A percentile compares a stretch with the other conserved stretches of the same genome.
These are phyloP conservation scores for Poecilus cupreus DNA, from an alignment of 2,888 invertebrate species.

Conservation along the genomic window DNA sequence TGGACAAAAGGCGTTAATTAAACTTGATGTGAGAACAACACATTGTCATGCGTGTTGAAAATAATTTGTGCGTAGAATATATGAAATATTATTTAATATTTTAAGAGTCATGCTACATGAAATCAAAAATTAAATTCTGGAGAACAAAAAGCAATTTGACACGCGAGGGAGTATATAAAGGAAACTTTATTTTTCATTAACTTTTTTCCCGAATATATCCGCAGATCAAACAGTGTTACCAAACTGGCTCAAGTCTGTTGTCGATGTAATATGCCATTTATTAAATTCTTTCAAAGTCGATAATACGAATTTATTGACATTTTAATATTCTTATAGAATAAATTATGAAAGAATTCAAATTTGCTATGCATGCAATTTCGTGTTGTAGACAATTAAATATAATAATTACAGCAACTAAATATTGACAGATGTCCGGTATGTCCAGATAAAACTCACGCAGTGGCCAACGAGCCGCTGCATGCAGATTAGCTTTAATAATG, in stretches of 20 bases:
- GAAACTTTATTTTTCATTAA: conserved; percentile 50
- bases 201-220: conserved; percentile 23
- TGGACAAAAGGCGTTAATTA: conserved; percentile 19
- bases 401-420: conserved; percentile 37
- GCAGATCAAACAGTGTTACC: conserved; percentile 33
- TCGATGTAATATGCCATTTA: conserved; percentile 25
- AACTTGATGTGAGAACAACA: background rate
- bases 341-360: background rate
- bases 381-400: conserved; percentile 32
- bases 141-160: conserved; percentile 45
- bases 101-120: conserved; percentile 4
- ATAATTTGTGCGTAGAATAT: conserved; percentile 13
- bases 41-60: background rate
- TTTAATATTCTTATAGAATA: conserved; percentile 1
- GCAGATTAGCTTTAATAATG: conserved; percentile 39
- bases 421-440: conserved; percentile 4
- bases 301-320: conserved; percentile 24
- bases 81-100: conserved; percentile 12
- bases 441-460: conserved; percentile 14
- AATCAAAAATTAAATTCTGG: conserved; percentile 35
- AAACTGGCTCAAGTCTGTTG: background rate
- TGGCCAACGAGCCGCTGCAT: background rate
- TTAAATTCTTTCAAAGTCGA: conserved; percentile 25
- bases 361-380: background rate
- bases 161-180: conserved; percentile 43